Evolutionary conservation across 2,797 vertebrate genomes (phyloP).

Genomic region (Dendrocincla fuliginosa): DNA sequence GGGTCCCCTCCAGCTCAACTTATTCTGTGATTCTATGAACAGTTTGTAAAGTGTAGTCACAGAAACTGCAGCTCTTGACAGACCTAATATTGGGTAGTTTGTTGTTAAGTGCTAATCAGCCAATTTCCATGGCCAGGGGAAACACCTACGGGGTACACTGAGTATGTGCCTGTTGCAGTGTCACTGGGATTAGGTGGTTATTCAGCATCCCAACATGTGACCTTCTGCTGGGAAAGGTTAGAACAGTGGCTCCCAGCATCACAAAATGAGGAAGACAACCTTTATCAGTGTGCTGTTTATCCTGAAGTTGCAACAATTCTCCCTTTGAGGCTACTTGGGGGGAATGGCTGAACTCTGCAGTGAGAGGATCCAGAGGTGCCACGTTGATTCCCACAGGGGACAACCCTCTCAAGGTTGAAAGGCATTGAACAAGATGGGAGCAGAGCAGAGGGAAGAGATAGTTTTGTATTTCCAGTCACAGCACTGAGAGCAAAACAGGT

Average conservation of each 20-base stretch:
- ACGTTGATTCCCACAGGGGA: accelerated
- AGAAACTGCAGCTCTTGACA: neutral
- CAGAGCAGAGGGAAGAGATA: neutral
- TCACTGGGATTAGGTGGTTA: neutral
- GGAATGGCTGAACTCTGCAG: neutral
- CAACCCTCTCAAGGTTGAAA: neutral
- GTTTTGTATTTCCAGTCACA: neutral
- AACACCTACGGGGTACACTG: neutral
- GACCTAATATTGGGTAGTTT: neutral
- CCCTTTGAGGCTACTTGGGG: neutral
- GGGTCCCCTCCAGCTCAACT: neutral
- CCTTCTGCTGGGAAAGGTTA: neutral
- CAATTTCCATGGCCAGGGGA: neutral
- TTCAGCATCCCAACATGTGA: neutral
- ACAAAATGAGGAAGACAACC: neutral
- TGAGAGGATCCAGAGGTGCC: neutral
- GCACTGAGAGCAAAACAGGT: neutral
- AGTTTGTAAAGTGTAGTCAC: neutral
- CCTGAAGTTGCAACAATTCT: neutral
- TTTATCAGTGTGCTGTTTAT: neutral
- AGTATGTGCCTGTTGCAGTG: accelerated
- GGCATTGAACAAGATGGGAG: neutral
- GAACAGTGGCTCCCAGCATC: neutral
- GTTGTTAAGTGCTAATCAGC: neutral
- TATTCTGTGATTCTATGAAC: neutral